A percentile compares a stretch with the other conserved stretches of the same genome.
Evolutionary conservation across 2,797 vertebrate species (phyloP).

Genomic region (Pangasius mekongensis): DNA sequence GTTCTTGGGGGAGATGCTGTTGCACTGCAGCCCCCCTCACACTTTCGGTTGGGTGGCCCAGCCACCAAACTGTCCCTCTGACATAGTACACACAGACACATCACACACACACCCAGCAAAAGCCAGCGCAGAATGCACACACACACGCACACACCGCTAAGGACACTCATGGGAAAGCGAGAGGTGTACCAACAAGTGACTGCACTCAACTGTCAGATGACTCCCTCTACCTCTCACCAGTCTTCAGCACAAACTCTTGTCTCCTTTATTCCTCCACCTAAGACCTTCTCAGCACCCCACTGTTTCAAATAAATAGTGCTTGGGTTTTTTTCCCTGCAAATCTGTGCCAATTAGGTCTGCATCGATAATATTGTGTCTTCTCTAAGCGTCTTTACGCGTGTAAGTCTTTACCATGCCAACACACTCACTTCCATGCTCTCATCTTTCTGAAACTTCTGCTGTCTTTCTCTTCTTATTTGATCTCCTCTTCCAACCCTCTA

Average conservation of each 20-base stretch:
- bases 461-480: constrained; percentile 51
- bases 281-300: constrained; percentile 1
- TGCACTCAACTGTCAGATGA: constrained; percentile 30
- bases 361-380: not conserved
- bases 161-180: constrained; percentile 32
- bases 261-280: constrained; percentile 14
- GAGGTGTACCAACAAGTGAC: constrained; percentile 14
- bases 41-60: constrained; percentile 68
- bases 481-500: constrained; percentile 52
- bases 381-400: not conserved
- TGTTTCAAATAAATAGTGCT: not conserved
- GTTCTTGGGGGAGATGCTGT: constrained; percentile 56
- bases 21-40: constrained; percentile 52
- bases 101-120: constrained; percentile 65
- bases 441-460: constrained; percentile 43
- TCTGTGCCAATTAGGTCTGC: constrained; percentile 21
- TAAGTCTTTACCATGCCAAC: not conserved
- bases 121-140: constrained; percentile 65
- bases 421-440: constrained; percentile 61
- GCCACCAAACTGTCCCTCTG: constrained; percentile 71
- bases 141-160: constrained; percentile 22
- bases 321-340: constrained; percentile 38
- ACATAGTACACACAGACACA: constrained; percentile 44
- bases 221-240: constrained; percentile 29
- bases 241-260: constrained; percentile 22